Evolutionary conservation across 2,797 vertebrate genomes (phyloP).

Genomic region (Ciconia nigra): DNA sequence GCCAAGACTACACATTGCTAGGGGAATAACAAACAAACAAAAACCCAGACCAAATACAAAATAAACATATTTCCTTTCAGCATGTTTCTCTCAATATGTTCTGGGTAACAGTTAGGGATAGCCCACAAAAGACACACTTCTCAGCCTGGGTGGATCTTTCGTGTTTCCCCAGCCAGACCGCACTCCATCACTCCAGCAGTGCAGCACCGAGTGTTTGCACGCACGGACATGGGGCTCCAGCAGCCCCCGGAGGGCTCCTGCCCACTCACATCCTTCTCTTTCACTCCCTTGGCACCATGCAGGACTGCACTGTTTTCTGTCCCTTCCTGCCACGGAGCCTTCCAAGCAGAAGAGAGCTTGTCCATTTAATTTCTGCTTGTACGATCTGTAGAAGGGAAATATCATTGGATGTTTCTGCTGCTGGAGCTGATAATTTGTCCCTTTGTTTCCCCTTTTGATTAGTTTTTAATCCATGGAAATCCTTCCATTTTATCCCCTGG

Average conservation of each 20-base stretch:
- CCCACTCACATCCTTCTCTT: neutral
- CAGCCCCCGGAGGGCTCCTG: neutral
- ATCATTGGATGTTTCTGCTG: neutral
- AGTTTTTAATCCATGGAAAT: neutral
- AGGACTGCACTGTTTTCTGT: neutral
- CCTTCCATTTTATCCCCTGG: neutral
- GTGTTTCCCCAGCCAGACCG: accelerated
- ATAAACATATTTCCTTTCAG: neutral
- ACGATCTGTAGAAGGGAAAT: neutral
- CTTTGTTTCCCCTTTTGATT: neutral
- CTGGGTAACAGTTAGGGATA: neutral
- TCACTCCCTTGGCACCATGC: neutral
- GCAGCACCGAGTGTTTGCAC: accelerated
- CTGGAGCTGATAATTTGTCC: neutral
- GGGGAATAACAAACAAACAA: neutral
- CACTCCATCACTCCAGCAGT: neutral
- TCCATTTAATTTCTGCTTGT: neutral
- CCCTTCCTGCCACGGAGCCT: accelerated
- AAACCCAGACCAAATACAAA: neutral
- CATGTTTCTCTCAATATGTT: neutral
- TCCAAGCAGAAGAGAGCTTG: neutral
- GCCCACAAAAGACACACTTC: neutral
- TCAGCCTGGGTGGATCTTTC: neutral
- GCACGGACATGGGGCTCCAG: accelerated
- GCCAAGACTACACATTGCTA: neutral